Evolutionary conservation across 2,797 vertebrate species (phyloP), one percentile per base, ranked within the genome.

Genomic region (Gadopsis bispinosus): DNA sequence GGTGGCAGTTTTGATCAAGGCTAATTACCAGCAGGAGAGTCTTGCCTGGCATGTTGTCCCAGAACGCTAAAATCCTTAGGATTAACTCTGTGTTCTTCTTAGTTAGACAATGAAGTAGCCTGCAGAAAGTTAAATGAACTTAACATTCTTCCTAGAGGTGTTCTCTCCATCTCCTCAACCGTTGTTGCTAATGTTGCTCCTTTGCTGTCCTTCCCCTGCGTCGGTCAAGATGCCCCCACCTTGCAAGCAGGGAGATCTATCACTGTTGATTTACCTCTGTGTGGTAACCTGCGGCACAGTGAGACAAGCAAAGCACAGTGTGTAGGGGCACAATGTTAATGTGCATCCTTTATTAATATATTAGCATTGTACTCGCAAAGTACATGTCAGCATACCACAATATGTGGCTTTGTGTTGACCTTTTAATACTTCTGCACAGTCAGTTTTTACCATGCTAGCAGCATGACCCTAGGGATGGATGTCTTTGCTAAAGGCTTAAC

Each of bases 211-310:
- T 83, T 55, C 61, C 51, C 31, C 50, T 55, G 64, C n/a, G n/a
- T 50, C 7, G 22, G 16, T 48, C 69, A n/a, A 47, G 53, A 61
- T 51, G 43, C 73, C 90, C 3, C 51, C 75, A 2, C 69, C 63
- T 66, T 63, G 45, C 69, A 59, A 69, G 50, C 80, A 74, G 77
- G 43, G 70, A 80, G 73, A 88, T 87, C 75, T 79, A 83, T 91
- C 84, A 82, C 69, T 80, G 83, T 72, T 89, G 81, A 87, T 87
- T 65, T 86, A 62, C 77, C 73, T 26, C 60, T 82, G 55, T 67
- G 80, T 56, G 56, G 55, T 85, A 78, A 81, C 84, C 83, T 73
- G 83, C 33, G 14, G 85, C 26, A 11, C 72, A 79, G 56, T 48
- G 56, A 83, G 55, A 74, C 33, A 20, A 77, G 68, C 56, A 82